These are phyloP conservation scores for Tetragonisca angustula DNA, from an alignment of 2,888 invertebrate genomes.

Conservation along the genomic window DNA sequence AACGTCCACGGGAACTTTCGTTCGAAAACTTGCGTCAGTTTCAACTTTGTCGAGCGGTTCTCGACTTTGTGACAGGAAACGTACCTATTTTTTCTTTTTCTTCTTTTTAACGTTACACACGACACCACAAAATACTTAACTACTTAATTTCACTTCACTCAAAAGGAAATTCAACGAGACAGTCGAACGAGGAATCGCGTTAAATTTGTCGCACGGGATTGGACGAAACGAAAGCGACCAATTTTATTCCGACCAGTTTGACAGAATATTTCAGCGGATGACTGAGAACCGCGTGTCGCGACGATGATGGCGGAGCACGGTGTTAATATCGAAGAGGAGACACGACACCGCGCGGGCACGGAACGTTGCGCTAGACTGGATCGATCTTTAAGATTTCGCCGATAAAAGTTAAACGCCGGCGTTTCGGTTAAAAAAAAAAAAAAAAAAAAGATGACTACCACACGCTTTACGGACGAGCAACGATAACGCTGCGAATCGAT, in stretches of 20 bases:
- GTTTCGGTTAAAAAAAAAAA: constrained; percentile 46
- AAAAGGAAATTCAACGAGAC: background rate
- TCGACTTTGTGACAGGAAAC: background rate
- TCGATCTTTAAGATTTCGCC: constrained; percentile 59
- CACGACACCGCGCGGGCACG: constrained; percentile 46
- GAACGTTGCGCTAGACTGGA: constrained; percentile 63
- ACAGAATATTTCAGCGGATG: background rate
- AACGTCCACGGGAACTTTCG: background rate
- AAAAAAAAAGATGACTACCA: constrained; percentile 18
- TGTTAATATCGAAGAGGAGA: constrained; percentile 15
- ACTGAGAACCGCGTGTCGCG: background rate
- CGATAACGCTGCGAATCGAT: constrained; percentile 51
- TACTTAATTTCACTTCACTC: background rate
- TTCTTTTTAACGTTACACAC: background rate
- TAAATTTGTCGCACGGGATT: background rate
- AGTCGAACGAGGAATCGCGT: background rate
- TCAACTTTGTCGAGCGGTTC: background rate
- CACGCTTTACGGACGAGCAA: constrained; percentile 41
- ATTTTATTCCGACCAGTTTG: background rate
- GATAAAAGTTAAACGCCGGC: constrained; percentile 69
- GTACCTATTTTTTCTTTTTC: background rate
- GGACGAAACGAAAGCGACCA: background rate
- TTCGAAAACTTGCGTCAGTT: background rate
- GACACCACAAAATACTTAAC: background rate
- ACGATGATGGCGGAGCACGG: background rate